Percentiles rank a stretch among this genome's conserved stretches.
These are phyloP conservation scores for Linurgus olivaceus DNA, from an alignment of 2,797 vertebrate genomes.

Conservation along the genomic window DNA sequence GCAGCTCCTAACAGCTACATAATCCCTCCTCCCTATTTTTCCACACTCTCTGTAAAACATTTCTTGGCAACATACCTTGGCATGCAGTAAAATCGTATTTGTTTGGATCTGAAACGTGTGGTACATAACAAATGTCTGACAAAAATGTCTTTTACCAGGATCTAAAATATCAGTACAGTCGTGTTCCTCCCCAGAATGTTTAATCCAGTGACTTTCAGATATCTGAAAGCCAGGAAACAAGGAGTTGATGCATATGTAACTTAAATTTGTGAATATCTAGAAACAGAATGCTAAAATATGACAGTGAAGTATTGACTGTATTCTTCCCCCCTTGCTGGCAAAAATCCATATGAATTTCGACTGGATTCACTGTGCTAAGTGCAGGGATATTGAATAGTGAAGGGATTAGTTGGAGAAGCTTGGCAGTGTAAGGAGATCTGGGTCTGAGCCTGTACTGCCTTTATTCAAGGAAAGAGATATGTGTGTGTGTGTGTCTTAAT, in stretches of 20 bases:
- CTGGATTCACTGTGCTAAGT: not conserved
- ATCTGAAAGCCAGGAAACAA: not conserved
- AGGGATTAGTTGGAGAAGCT: not conserved
- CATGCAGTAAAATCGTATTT: not conserved
- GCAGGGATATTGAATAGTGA: not conserved
- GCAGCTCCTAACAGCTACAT: not conserved
- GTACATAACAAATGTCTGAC: not conserved
- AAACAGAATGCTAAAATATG: not conserved
- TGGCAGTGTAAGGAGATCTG: not conserved
- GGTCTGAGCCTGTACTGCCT: not conserved
- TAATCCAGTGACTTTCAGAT: not conserved
- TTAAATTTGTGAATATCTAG: not conserved
- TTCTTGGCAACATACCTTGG: not conserved
- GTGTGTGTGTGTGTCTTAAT: not conserved
- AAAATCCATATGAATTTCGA: not conserved
- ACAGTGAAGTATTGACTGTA: not conserved
- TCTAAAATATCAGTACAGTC: not conserved
- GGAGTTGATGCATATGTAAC: not conserved
- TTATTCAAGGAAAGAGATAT: not conserved
- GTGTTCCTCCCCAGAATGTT: not conserved
- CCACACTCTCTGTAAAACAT: not conserved
- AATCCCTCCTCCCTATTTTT: not conserved
- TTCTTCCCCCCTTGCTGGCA: not conserved
- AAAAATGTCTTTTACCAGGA: not conserved
- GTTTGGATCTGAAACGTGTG: not conserved